Percentiles rank a stretch among this genome's conserved stretches.
Evolutionary conservation across 2,113 vertebrate species (phyloP).

Genomic region (Clinocottus analis): DNA sequence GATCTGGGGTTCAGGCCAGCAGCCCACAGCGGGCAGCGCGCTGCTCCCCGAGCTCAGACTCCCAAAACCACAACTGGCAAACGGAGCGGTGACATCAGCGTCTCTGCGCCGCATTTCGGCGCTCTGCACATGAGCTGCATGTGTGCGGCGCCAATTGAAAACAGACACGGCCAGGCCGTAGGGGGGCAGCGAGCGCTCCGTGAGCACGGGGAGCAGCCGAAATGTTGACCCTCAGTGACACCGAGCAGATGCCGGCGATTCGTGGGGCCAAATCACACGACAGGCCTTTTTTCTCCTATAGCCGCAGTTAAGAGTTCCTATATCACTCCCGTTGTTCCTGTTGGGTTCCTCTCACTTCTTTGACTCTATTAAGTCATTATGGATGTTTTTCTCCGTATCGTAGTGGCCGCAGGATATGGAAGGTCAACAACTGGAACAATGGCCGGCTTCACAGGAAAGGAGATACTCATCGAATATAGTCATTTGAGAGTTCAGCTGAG

Average conservation of each 20-base stretch:
- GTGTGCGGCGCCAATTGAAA: constrained; percentile 59
- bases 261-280: constrained; percentile 46
- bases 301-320: constrained; percentile 31
- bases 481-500: constrained; percentile 57
- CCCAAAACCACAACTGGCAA: constrained; percentile 66
- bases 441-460: constrained; percentile 55
- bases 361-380: constrained; percentile 55
- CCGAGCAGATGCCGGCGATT: constrained; percentile 53
- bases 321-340: constrained; percentile 24
- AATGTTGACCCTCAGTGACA: constrained; percentile 48
- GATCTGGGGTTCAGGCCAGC: constrained; percentile 14
- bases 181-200: not conserved
- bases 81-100: constrained; percentile 68
- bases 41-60: constrained; percentile 51
- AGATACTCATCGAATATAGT: constrained; percentile 65
- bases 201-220: constrained; percentile 18
- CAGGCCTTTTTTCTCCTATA: constrained; percentile 18
- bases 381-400: constrained; percentile 53
- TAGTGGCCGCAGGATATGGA: constrained; percentile 20
- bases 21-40: constrained; percentile 48
- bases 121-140: constrained; percentile 60
- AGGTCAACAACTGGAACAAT: constrained; percentile 68
- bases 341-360: constrained; percentile 8
- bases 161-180: constrained; percentile 41
- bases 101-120: constrained; percentile 59